These are phyloP conservation scores for Cottoperca gobio DNA, from an alignment of 2,797 vertebrate genomes.

Conservation along the genomic window DNA sequence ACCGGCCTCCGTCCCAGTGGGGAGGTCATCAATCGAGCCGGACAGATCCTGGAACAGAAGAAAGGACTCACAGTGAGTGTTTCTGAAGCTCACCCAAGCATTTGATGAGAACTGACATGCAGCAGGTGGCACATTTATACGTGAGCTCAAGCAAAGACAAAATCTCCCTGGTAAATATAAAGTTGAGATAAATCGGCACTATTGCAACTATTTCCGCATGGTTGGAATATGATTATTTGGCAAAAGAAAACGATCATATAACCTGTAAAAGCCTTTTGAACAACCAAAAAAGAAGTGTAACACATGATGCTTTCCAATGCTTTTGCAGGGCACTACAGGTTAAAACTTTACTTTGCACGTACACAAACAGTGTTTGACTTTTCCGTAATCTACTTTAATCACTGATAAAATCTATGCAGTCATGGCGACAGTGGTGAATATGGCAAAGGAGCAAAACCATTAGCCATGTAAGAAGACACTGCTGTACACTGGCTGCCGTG, in stretches of 20 bases:
- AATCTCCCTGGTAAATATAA: constrained; percentile 24
- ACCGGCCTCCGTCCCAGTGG: constrained; percentile 93
- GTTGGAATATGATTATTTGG: constrained; percentile 7
- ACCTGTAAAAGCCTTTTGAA: neutral
- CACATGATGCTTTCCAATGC: neutral
- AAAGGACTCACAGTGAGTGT: constrained; percentile 49
- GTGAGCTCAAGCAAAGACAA: constrained; percentile 34
- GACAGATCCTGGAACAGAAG: constrained; percentile 90
- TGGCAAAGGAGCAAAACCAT: constrained; percentile 33
- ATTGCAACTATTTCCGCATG: constrained; percentile 13
- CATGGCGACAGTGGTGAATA: constrained; percentile 35
- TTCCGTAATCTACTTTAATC: constrained; percentile 17
- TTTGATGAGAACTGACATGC: constrained; percentile 54
- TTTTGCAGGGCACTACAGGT: constrained; percentile 8
- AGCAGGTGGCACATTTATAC: constrained; percentile 51
- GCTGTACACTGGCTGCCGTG: constrained; percentile 44
- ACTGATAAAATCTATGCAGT: constrained; percentile 15
- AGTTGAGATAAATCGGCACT: constrained; percentile 8
- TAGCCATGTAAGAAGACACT: constrained; percentile 48
- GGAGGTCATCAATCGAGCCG: constrained; percentile 96
- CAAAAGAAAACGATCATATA: neutral
- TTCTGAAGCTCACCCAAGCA: constrained; percentile 50
- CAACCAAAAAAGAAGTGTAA: neutral
- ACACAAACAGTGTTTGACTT: constrained; percentile 10
- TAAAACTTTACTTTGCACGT: neutral